Conservation (phyloP, 2,888 invertebrate genomes). For the Synanthedon tipuliformis region DNA sequence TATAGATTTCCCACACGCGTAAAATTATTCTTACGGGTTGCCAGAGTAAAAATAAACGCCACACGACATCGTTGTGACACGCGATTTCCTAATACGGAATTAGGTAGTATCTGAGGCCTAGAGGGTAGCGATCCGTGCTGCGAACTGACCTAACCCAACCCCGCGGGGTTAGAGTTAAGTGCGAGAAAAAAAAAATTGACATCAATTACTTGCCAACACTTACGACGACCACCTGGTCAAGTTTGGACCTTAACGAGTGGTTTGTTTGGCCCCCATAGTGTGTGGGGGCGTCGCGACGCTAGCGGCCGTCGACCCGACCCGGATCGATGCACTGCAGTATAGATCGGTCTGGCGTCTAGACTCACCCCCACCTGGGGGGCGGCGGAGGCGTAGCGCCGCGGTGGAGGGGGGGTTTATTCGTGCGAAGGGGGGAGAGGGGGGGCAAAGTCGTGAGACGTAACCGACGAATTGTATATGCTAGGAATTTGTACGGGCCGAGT, state of each 20-base stretch:
- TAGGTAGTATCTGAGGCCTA: too few relatives aligned
- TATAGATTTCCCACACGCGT: too few relatives aligned
- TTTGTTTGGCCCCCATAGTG: constrained; percentile 39
- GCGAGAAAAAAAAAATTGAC: neutral
- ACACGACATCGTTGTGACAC: too few relatives aligned
- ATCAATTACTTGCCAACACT: constrained; percentile 4
- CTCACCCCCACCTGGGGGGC: constrained; percentile 20
- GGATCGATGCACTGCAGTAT: constrained; percentile 64
- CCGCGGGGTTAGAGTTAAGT: neutral
- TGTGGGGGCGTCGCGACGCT: constrained; percentile 24
- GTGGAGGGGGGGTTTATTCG: constrained; percentile 9
- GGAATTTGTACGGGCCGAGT: constrained; percentile 32
- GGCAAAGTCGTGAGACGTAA: constrained; percentile 18
- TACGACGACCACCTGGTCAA: constrained; percentile 40
- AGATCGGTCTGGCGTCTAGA: constrained; percentile 66
- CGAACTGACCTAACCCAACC: neutral
- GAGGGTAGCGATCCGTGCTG: too few relatives aligned
- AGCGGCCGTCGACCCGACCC: constrained; percentile 34
- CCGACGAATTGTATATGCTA: constrained; percentile 35
- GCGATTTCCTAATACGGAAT: too few relatives aligned
- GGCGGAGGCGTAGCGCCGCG: constrained; percentile 6
- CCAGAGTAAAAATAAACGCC: too few relatives aligned
- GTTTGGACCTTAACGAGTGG: constrained; percentile 22
- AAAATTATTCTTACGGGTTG: too few relatives aligned
- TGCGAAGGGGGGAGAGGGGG: neutral